These are phyloP conservation scores for Conger conger DNA, from an alignment of 2,113 vertebrate species.

Conservation along the genomic window DNA sequence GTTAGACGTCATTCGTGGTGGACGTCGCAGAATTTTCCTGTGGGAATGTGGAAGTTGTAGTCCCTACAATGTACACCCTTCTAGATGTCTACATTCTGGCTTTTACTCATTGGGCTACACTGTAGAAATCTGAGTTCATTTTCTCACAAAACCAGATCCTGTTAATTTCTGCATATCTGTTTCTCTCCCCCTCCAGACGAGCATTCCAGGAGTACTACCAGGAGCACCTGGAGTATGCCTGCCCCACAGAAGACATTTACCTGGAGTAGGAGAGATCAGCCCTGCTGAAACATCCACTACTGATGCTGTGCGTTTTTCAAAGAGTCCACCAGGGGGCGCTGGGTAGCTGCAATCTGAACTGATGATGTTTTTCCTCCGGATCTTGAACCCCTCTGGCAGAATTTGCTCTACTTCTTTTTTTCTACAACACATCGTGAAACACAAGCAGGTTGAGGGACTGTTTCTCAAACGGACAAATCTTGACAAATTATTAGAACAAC, in stretches of 20 bases:
- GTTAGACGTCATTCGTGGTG: no score
- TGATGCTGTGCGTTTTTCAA: slow-evolving; percentile 59
- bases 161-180: background rate
- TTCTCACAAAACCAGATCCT: background rate
- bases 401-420: slow-evolving; percentile 11
- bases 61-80: no score
- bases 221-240: slow-evolving; percentile 92
- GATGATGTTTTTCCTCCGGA: background rate
- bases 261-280: slow-evolving; percentile 78
- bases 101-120: no score
- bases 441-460: background rate
- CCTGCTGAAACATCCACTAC: slow-evolving; percentile 20
- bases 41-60: no score
- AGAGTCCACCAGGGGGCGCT: slow-evolving; percentile 60
- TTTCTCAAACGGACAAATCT: slow-evolving; percentile 7
- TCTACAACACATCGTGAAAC: slow-evolving; percentile 2
- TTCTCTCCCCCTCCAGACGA: slow-evolving; percentile 67
- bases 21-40: no score
- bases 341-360: slow-evolving; percentile 36
- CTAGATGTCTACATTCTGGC: no score
- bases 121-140: background rate
- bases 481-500: slow-evolving; percentile 1
- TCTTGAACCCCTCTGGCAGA: background rate
- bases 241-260: slow-evolving; percentile 98
- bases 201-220: slow-evolving; percentile 97